Evolutionary conservation across 2,113 vertebrate genomes (phyloP).

Genomic region (Muntiacus muntjak): DNA sequence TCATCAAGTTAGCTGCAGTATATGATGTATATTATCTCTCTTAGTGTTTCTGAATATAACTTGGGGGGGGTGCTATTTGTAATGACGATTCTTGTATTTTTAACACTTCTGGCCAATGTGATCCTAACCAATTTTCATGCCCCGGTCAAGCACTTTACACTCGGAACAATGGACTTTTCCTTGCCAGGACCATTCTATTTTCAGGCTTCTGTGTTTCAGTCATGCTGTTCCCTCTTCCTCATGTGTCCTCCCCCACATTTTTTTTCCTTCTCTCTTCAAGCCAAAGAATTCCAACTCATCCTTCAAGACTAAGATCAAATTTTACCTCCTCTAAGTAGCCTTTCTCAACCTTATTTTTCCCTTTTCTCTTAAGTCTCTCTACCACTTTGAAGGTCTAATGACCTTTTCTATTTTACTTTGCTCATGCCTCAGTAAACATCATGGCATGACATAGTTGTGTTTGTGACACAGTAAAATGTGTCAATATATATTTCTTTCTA

Average conservation of each 20-base stretch:
- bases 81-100: neutral
- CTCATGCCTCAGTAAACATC: neutral
- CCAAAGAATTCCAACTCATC: neutral
- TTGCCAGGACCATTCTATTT: neutral
- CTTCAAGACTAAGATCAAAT: neutral
- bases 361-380: neutral
- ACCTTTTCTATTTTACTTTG: neutral
- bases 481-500: constrained; percentile 26
- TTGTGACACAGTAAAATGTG: neutral
- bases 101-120: neutral
- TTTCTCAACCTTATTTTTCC: neutral
- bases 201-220: neutral
- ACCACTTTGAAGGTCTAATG: neutral
- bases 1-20: neutral
- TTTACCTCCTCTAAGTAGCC: neutral
- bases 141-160: neutral
- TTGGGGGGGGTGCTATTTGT: neutral
- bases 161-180: neutral
- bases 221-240: neutral
- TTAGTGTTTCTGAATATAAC: neutral
- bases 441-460: neutral
- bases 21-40: neutral
- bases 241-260: neutral
- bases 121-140: neutral
- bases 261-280: neutral